Evolutionary conservation across 1,140 invertebrate species (phyloP).

Genomic region (Drosophila ohnishii): DNA sequence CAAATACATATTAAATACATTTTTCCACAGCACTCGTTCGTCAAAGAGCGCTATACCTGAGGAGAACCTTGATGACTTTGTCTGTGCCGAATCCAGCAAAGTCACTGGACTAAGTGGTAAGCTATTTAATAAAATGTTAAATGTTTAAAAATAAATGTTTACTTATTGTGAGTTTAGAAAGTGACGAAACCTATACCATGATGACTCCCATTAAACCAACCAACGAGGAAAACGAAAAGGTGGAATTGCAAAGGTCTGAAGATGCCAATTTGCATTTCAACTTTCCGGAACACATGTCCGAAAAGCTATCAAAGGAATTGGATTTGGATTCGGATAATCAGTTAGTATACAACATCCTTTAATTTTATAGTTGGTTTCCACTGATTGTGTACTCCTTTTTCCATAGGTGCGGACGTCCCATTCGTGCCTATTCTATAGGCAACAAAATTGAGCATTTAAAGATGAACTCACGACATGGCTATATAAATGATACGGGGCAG

Average conservation of each 20-base stretch:
- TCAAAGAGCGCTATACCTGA: conserved; percentile 84
- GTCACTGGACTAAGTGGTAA: conserved; percentile 36
- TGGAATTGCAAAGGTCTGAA: conserved; percentile 11
- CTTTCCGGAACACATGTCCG: conserved; percentile 64
- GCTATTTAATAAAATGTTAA: neutral
- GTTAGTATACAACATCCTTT: conserved; percentile 32
- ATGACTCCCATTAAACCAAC: conserved; percentile 61
- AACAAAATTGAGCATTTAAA: conserved; percentile 87
- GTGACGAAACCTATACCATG: conserved; percentile 56
- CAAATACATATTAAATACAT: neutral
- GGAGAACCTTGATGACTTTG: conserved; percentile 85
- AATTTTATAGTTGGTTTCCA: neutral
- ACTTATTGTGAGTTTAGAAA: conserved; percentile 29
- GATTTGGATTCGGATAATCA: conserved; percentile 55
- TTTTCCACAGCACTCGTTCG: conserved; percentile 40
- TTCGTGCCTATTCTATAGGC: conserved; percentile 93
- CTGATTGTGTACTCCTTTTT: neutral
- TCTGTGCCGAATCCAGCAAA: conserved; percentile 44
- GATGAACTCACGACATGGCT: conserved; percentile 62
- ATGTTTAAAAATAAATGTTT: neutral
- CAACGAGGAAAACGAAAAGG: conserved; percentile 27
- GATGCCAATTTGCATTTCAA: conserved; percentile 39
- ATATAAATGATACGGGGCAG: conserved; percentile 64
- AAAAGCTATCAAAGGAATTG: conserved; percentile 50
- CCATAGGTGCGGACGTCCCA: conserved; percentile 85